Percentiles rank a stretch among this genome's conserved stretches.
Evolutionary conservation across 2,888 invertebrate species (phyloP).

Genomic region (Pandemis heparana): DNA sequence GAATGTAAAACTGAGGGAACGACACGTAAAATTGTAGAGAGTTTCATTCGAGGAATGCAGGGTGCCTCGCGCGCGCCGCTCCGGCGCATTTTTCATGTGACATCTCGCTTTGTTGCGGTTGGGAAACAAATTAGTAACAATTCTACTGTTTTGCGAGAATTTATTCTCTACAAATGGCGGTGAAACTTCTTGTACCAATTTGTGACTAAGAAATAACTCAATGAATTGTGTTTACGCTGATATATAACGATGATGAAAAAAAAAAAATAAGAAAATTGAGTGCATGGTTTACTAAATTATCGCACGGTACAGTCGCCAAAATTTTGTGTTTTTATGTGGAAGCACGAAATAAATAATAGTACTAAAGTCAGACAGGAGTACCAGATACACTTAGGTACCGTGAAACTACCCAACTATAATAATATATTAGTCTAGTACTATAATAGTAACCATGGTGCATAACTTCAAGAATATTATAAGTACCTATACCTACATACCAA

Average conservation of each 20-base stretch:
- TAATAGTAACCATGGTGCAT: no score
- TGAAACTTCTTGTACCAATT: neutral
- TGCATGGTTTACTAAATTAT: neutral
- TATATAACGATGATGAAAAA: neutral
- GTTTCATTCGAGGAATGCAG: conserved; percentile 75
- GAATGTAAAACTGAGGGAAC: conserved; percentile 72
- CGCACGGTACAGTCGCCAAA: no score
- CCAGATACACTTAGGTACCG: no score
- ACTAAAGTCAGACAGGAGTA: no score
- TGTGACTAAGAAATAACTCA: neutral
- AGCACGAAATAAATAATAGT: no score
- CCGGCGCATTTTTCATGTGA: conserved; percentile 82
- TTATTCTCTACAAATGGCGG: conserved; percentile 55
- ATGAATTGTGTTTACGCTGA: neutral
- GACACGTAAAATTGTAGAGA: conserved; percentile 71
- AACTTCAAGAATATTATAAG: no score
- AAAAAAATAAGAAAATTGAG: neutral
- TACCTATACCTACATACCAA: no score
- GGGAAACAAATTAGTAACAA: conserved; percentile 85
- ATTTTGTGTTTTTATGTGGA: no score
- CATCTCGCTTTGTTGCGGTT: conserved; percentile 84
- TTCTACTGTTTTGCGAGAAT: conserved; percentile 83
- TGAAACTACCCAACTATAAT: no score
- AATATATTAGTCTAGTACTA: no score
- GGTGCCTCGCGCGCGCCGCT: conserved; percentile 70